Evolutionary conservation across 1,140 invertebrate species (phyloP).

Genomic region (Drosophila teissieri): DNA sequence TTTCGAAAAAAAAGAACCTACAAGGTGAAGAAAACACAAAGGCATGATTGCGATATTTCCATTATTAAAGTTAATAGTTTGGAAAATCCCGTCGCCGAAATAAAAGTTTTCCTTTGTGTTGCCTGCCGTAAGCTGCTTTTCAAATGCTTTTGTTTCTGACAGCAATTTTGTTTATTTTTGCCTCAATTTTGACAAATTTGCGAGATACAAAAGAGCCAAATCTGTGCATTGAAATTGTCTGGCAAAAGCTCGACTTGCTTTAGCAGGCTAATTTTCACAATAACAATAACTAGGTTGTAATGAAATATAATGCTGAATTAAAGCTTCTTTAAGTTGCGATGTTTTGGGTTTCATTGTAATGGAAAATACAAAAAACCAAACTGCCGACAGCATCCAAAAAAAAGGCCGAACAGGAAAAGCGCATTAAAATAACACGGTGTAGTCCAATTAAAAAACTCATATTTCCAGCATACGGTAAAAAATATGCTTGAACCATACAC

Average conservation of each 20-base stretch:
- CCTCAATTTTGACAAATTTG: conserved; percentile 46
- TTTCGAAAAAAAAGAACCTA: too few relatives aligned
- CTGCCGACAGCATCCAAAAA: neutral
- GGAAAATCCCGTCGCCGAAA: too few relatives aligned
- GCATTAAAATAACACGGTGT: conserved; percentile 46
- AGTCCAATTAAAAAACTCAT: conserved; percentile 40
- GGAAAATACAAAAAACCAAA: conserved; percentile 4
- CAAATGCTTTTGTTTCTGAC: conserved; percentile 23
- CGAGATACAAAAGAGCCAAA: conserved; percentile 3
- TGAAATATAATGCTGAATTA: neutral
- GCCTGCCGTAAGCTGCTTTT: neutral
- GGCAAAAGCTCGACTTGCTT: conserved; percentile 30
- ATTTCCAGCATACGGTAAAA: conserved; percentile 9
- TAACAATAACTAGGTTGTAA: neutral
- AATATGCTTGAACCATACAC: neutral
- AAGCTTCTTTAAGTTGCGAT: neutral
- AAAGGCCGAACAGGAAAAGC: conserved; percentile 41
- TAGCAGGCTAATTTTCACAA: conserved; percentile 33
- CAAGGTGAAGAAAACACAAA: neutral
- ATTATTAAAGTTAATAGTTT: neutral
- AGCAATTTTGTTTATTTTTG: conserved; percentile 59
- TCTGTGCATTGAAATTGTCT: conserved; percentile 14
- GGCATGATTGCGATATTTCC: neutral
- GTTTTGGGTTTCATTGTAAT: neutral
- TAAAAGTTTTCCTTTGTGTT: neutral